Base-by-base conservation (phyloP, 2,797 vertebrate species). In the Enteromius radiatus region DNA sequence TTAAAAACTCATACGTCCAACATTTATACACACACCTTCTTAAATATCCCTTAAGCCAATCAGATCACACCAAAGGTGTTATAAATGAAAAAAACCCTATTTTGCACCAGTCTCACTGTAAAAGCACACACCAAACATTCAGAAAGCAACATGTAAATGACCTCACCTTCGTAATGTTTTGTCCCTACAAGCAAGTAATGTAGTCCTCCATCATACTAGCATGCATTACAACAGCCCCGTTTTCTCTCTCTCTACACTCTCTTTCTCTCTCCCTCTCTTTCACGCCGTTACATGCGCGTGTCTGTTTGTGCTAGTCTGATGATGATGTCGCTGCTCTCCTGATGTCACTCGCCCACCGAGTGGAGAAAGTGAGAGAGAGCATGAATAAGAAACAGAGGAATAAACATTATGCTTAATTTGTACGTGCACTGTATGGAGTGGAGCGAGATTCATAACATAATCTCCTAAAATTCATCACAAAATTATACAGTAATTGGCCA, bases 241-340 rank as follows among this genome's bases (percentile, higher is more conserved):
- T 75, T 41, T 83, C 74, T 59, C 67, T 56, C 64, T 85, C 82
- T 85, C 77, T 80, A 76, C 68, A 43, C 76, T 61, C 47, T 76
- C 23, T 70, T 67, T 54, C 79, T 74, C 56, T 83, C 80, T 65
- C 45, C 64, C 23, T 75, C 49, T 54, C 80, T 78, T 65, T 84
- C 80, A 56, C 80, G 23, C 80, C 71, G 84, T 85, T 83, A 84
- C 89, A 84, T 88, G 89, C 78, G 87, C 45, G 65, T 84, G 81
- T 88, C 86, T 87, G 85, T 82, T 86, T 86, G 86, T 84, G 85
- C 77, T 82, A 65, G 84, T 87, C 84, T 86, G 80, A 82, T 84
- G 81, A 81, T 80, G 80, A 85, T 87, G 80, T 65, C 73, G 71
- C 84, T 70, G 81, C 74, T 84, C 84, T 83, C 71, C 84, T 84